Conservation (phyloP, 2,888 invertebrate genomes). For the Hydraecia micacea region DNA sequence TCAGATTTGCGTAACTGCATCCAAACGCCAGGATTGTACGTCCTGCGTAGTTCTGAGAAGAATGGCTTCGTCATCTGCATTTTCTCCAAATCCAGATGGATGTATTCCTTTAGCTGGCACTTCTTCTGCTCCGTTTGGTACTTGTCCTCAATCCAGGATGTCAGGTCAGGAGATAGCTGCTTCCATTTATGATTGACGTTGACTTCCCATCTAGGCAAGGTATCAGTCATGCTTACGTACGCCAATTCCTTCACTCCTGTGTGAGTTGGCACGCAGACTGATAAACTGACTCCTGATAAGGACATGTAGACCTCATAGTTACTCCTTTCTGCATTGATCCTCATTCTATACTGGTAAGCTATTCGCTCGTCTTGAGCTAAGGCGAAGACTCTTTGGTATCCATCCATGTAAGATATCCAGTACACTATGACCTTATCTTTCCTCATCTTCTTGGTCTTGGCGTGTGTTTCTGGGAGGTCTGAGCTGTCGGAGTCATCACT, state of each 20-base stretch:
- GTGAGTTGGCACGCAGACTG: conserved; percentile 87
- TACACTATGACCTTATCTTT: conserved; percentile 94
- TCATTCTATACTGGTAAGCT: conserved; percentile 90
- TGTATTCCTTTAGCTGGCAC: conserved; percentile 94
- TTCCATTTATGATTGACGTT: conserved; percentile 95
- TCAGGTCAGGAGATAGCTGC: conserved; percentile 93
- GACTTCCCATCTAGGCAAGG: conserved; percentile 95
- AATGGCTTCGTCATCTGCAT: conserved; percentile 97
- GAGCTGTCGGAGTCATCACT: conserved; percentile 90
- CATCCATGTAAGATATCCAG: conserved; percentile 95
- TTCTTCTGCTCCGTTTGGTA: conserved; percentile 92
- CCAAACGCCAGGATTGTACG: conserved; percentile 94
- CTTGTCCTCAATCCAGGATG: conserved; percentile 95
- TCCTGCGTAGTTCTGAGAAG: conserved; percentile 94
- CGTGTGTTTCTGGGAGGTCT: conserved; percentile 85
- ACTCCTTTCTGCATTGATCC: conserved; percentile 92
- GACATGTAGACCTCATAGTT: conserved; percentile 93
- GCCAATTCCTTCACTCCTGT: conserved; percentile 91
- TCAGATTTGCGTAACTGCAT: conserved; percentile 93
- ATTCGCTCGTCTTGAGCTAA: conserved; percentile 94
- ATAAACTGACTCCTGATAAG: conserved; percentile 92
- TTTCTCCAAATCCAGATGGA: conserved; percentile 94
- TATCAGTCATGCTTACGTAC: conserved; percentile 92
- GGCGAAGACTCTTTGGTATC: conserved; percentile 93
- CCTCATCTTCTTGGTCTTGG: conserved; percentile 91